Base-by-base conservation (phyloP, 2,113 vertebrate species). In the Lates calcarifer region DNA sequence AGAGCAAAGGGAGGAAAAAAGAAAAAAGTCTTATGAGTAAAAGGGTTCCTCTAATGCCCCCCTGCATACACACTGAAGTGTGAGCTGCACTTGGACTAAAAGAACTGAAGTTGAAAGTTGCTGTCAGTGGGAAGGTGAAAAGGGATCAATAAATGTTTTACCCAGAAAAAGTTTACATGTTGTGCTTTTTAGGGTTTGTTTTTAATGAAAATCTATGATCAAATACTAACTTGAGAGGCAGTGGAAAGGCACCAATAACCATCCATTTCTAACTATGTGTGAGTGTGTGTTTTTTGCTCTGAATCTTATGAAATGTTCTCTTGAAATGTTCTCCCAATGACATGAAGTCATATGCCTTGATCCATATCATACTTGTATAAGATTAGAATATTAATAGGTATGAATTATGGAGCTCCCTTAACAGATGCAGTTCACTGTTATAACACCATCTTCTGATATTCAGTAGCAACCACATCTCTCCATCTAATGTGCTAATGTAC, bases 381-480 rank as follows among this genome's bases (percentile, higher is more conserved):
- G 24, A 57, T 0, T 37, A 45, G 14, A 14, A 24, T 11, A 76
- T 35, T 49, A 60, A 28, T 73, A 37, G 41, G 4, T 0, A 1
- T 55, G 37, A 65, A 62, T 77, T 37, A 24, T 70, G 74, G 29
- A 31, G 49, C 24, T 41, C 10, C 11, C 33, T 60, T 55, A 5
- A 22, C n/a, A 62, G 65, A 51, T n/a, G 29, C 39, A 66, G 29
- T 61, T 74, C 57, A 65, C 63, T 69, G 31, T 81, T 33, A 57
- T 8, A 15, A 66, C 39, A 70, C 39, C 43, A 66, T 49, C 53
- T 37, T 64, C 53, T 73, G 56, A 15, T 58, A 51, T 62, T 35
- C 22, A 26, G 4, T 68, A 18, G 45, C 17, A 64, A 60, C 12
- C 12, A 45, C 35, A 71, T 64, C 6, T 41, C 62, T 76, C 51